phyloP scores from a whole-genome alignment of 2,797 vertebrate genomes.

The Synanceia verrucosa region DNA sequence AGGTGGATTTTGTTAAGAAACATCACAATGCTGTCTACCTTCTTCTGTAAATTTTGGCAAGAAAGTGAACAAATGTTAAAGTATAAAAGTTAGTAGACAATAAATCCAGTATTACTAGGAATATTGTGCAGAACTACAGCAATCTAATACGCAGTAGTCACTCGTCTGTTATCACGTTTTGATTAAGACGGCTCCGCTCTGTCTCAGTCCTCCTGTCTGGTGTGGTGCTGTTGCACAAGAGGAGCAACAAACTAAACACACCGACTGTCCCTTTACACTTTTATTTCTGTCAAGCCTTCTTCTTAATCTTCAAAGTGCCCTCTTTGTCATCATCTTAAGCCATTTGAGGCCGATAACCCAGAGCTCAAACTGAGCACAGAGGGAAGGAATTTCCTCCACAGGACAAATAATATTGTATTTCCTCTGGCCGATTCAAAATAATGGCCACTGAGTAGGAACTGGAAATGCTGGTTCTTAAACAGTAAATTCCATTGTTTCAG shows the following conservation, averaged over 20 bases:
- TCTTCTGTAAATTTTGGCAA: not conserved
- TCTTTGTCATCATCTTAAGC: not conserved
- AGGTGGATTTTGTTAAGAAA: too few species aligned
- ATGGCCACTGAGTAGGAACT: slow-evolving; percentile 70
- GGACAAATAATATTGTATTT: slow-evolving; percentile 75
- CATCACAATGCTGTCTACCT: not conserved
- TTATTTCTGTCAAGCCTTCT: not conserved
- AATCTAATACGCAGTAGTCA: not conserved
- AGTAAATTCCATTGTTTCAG: slow-evolving; percentile 78
- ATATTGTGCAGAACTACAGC: not conserved
- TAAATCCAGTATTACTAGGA: not conserved
- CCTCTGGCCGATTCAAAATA: slow-evolving; percentile 68
- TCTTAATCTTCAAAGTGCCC: slow-evolving; percentile 3
- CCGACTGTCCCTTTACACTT: not conserved
- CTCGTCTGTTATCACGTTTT: slow-evolving; percentile 48
- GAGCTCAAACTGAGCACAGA: slow-evolving; percentile 48
- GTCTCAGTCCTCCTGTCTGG: slow-evolving; percentile 37
- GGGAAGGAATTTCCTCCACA: slow-evolving; percentile 60
- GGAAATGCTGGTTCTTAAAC: slow-evolving; percentile 78
- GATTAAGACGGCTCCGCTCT: slow-evolving; percentile 44
- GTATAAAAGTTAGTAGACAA: not conserved
- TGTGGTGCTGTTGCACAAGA: slow-evolving; percentile 8
- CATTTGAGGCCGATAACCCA: slow-evolving; percentile 31
- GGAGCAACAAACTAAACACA: slow-evolving; percentile 5
- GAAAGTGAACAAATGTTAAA: not conserved